phyloP scores from a whole-genome alignment of 2,797 vertebrate species.

The Mastacembelus armatus region DNA sequence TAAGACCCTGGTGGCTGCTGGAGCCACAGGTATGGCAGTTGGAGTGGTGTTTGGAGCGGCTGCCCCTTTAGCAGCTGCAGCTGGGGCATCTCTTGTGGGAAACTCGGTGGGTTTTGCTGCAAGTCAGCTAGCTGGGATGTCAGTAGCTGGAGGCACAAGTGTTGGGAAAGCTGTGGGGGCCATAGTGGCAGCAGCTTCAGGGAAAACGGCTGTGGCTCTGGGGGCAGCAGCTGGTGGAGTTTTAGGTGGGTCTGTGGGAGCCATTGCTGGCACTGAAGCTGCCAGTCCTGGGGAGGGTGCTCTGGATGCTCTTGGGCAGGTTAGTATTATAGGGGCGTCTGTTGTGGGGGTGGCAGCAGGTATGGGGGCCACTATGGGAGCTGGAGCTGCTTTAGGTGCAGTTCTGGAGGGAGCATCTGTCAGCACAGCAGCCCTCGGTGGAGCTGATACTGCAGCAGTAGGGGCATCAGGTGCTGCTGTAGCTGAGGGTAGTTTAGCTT shows the following conservation, averaged over 20 bases:
- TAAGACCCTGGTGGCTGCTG: conserved; percentile 78
- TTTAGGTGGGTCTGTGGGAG: conserved; percentile 78
- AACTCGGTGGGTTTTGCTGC: conserved; percentile 73
- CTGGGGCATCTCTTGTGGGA: conserved; percentile 74
- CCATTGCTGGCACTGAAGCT: conserved; percentile 71
- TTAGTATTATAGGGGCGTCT: conserved; percentile 69
- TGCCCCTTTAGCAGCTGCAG: conserved; percentile 77
- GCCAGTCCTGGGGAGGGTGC: conserved; percentile 68
- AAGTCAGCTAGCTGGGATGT: conserved; percentile 71
- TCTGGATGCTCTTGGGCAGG: conserved; percentile 75
- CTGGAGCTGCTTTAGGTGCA: conserved; percentile 69
- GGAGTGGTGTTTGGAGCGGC: conserved; percentile 78
- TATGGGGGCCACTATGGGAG: conserved; percentile 73
- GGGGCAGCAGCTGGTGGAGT: conserved; percentile 79
- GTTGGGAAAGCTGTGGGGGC: conserved; percentile 76
- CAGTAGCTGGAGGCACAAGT: conserved; percentile 59
- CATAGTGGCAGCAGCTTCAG: conserved; percentile 73
- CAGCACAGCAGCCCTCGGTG: conserved; percentile 50
- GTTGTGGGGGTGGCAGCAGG: conserved; percentile 79
- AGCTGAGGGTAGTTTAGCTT: conserved; percentile 36
- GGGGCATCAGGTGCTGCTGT: conserved; percentile 43
- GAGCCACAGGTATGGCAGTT: conserved; percentile 77
- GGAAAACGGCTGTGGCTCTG: conserved; percentile 75
- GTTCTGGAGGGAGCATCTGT: conserved; percentile 66
- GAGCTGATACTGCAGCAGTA: conserved; percentile 49